Conservation (phyloP, 2,888 invertebrate species). For the Sericinus montela region DNA sequence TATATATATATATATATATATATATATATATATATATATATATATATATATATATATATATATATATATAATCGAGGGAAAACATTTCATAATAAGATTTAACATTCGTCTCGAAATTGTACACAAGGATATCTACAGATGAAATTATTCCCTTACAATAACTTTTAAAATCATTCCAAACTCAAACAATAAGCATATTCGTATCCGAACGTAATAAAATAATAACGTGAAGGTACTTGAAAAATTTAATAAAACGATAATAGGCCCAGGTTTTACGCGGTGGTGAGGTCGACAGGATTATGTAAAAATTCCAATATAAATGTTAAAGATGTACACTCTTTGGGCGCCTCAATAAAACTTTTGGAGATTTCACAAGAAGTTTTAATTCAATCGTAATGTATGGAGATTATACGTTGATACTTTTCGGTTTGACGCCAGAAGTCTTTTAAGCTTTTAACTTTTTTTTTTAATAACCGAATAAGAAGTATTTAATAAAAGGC, state of each 20-base stretch:
- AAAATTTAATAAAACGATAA: slow-evolving; percentile 19
- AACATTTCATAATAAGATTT: too few relatives aligned
- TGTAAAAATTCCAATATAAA: slow-evolving; percentile 59
- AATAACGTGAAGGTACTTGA: slow-evolving; percentile 4
- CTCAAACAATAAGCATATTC: slow-evolving; percentile 1
- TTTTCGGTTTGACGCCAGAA: not conserved
- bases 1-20: too few relatives aligned
- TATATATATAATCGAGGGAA: too few relatives aligned
- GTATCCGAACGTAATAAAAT: slow-evolving; percentile 9
- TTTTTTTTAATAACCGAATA: too few relatives aligned
- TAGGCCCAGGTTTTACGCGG: slow-evolving; percentile 9
- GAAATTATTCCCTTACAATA: too few relatives aligned
- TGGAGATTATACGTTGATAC: slow-evolving; percentile 27
- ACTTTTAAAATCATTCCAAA: not conserved
- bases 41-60: too few relatives aligned
- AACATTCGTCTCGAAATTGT: too few relatives aligned
- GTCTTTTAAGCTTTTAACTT: too few relatives aligned
- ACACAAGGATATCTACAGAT: too few relatives aligned
- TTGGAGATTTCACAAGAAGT: slow-evolving; percentile 30
- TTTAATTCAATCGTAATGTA: slow-evolving; percentile 48
- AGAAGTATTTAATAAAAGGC: too few relatives aligned
- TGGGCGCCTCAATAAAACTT: slow-evolving; percentile 48
- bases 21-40: too few relatives aligned
- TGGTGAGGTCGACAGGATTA: slow-evolving; percentile 34
- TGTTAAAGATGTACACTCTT: slow-evolving; percentile 45